Evolutionary conservation across 2,888 invertebrate genomes (phyloP), one percentile per base, ranked within the genome.

Genomic region (Pomacea canaliculata): DNA sequence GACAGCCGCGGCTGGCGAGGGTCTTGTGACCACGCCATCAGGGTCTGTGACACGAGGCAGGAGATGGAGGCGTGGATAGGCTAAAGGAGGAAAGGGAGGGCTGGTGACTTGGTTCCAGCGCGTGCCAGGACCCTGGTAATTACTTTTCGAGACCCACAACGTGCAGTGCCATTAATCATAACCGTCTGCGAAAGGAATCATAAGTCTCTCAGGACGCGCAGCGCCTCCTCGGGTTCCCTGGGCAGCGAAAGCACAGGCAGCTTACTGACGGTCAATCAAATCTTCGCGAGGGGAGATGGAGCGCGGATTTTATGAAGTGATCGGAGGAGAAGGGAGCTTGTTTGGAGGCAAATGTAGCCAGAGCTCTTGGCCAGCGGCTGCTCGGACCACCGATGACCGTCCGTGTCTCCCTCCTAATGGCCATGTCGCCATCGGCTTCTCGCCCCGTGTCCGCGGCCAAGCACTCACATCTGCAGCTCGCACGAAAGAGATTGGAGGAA

Each of bases 81-180:
- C 37, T 18, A 37, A 46, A 68, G n/a, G 23, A 19, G 62, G 60
- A 16, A 46, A 13, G 46, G 66, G n/a, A 68, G 67, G n/a, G 56
- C 60, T 56, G 73, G 73, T 67, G 60, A 67, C 68, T 48, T 18
- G 48, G n/a, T 59, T 13, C n/a, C 18, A 59, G n/a, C 62, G 46
- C n/a, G 18, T 23, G 13, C 8, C 18, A 48, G 69, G 27, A 49
- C 62, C 48, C 62, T 48, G 68, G 67, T 76, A 76, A 76, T 72
- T 67, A 72, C 76, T 62, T 63, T 27, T 60, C 27, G 59, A 46
- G 59, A 65, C 37, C 46, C 37, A 23, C 51, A 37, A 48, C 68
- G 66, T 72, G 51, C 27, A 60, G n/a, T 67, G 67, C 72, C 76
- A 67, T 76, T 72, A 67, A 76, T 76, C 76, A 76, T 76, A 68